Percentiles rank a stretch among this genome's conserved stretches.
These are phyloP conservation scores for Chauna torquata DNA, from an alignment of 2,113 vertebrate genomes.

Conservation along the genomic window DNA sequence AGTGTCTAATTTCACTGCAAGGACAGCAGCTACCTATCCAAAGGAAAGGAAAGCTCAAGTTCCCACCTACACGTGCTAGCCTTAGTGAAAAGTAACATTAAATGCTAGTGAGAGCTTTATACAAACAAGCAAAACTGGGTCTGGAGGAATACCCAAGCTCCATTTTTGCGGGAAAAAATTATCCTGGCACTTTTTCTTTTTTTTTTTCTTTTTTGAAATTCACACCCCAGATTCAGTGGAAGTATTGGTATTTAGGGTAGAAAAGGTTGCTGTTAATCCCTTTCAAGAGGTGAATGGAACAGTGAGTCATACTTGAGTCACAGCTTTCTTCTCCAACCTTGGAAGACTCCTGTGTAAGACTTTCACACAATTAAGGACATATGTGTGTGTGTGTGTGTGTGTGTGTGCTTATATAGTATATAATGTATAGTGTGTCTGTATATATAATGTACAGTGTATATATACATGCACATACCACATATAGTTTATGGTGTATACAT, in stretches of 20 bases:
- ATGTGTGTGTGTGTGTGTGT: rapidly evolving
- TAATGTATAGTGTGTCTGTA: not conserved
- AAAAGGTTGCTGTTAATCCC: not conserved
- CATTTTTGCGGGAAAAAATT: not conserved
- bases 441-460: not conserved
- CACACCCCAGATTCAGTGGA: not conserved
- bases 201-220: too few relatives aligned
- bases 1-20: not conserved
- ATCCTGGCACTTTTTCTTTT: not conserved
- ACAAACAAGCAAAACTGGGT: not conserved
- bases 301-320: not conserved
- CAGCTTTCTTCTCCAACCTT: not conserved
- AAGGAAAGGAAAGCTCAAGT: not conserved
- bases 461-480: not conserved
- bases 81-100: not conserved
- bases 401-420: not conserved
- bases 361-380: not conserved
- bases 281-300: not conserved
- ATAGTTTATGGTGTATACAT: rapidly evolving
- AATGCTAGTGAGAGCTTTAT: not conserved
- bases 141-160: not conserved
- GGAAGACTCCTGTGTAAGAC: not conserved
- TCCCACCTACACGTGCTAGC: not conserved
- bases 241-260: not conserved
- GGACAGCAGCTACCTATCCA: not conserved